Conservation (phyloP, 2,113 vertebrate genomes). For the Perca fluviatilis region DNA sequence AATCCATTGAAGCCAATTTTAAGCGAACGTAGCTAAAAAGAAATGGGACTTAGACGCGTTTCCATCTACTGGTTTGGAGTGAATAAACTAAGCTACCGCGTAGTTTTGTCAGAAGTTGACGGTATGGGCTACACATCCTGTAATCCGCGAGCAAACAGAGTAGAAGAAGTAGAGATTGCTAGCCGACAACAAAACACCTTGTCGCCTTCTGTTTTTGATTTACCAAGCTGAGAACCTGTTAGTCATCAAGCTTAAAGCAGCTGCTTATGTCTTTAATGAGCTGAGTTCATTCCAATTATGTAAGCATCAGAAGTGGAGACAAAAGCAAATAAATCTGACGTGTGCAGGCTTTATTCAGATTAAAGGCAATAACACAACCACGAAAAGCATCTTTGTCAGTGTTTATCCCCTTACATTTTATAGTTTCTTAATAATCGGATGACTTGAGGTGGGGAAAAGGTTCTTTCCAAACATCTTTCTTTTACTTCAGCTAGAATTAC, state of each 20-base stretch:
- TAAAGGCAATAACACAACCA: constrained; percentile 30
- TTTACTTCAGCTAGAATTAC: constrained; percentile 19
- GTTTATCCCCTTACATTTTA: constrained; percentile 20
- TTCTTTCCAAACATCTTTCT: not conserved
- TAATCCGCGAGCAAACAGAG: too few species aligned
- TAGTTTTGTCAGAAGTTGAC: too few species aligned
- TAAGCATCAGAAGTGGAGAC: constrained; percentile 40
- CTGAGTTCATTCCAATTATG: constrained; percentile 42
- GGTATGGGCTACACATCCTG: too few species aligned
- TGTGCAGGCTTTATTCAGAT: constrained; percentile 4
- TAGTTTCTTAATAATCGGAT: constrained; percentile 26
- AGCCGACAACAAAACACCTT: too few species aligned
- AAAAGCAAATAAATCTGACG: constrained; percentile 30
- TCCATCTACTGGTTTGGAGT: too few species aligned
- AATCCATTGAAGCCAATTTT: too few species aligned
- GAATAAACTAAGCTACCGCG: too few species aligned
- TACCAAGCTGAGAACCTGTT: constrained; percentile 17
- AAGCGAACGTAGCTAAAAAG: too few species aligned
- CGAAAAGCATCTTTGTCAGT: constrained; percentile 13
- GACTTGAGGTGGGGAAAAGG: not conserved
- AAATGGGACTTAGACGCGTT: too few species aligned
- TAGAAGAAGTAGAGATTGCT: too few species aligned
- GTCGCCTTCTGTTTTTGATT: constrained; percentile 25
- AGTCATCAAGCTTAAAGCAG: constrained; percentile 46
- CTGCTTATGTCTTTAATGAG: constrained; percentile 56